Conservation (phyloP, 2,888 invertebrate genomes). For the Dermolepida albohirtum region DNA sequence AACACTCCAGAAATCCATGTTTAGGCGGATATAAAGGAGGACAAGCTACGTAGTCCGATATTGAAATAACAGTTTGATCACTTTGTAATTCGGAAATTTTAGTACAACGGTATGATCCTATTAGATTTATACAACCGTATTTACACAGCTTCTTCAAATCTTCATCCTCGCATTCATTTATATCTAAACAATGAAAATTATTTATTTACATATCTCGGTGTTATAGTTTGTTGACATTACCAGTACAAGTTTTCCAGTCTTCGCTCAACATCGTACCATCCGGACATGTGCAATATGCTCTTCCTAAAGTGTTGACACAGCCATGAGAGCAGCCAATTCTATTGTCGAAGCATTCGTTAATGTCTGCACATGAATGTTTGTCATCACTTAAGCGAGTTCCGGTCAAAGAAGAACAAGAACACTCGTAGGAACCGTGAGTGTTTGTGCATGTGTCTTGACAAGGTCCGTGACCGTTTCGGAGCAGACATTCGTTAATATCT, state of each 20-base stretch:
- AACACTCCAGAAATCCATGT: conserved; percentile 66
- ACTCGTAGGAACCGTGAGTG: conserved; percentile 69
- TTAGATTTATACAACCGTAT: conserved; percentile 72
- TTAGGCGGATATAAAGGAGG: conserved; percentile 65
- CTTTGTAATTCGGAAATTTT: conserved; percentile 49
- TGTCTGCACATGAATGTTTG: conserved; percentile 71
- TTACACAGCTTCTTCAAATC: conserved; percentile 63
- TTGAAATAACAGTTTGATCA: conserved; percentile 45
- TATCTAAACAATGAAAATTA: conserved; percentile 63
- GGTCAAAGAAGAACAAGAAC: conserved; percentile 70
- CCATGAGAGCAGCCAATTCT: conserved; percentile 71
- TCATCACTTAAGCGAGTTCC: conserved; percentile 70
- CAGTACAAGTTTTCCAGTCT: conserved; percentile 59
- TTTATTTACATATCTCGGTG: no score
- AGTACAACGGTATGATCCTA: conserved; percentile 71
- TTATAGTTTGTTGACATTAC: conserved; percentile 44
- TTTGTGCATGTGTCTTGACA: conserved; percentile 73
- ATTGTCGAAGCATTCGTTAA: conserved; percentile 64
- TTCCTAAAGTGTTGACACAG: conserved; percentile 69
- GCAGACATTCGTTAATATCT: conserved; percentile 73
- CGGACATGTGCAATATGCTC: conserved; percentile 60
- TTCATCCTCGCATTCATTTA: conserved; percentile 73
- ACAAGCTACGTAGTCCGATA: conserved; percentile 54
- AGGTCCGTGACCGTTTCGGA: conserved; percentile 72
- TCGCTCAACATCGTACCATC: conserved; percentile 57